Evolutionary conservation across 2,888 invertebrate genomes (phyloP).

Genomic region (Vesta saturnalis): DNA sequence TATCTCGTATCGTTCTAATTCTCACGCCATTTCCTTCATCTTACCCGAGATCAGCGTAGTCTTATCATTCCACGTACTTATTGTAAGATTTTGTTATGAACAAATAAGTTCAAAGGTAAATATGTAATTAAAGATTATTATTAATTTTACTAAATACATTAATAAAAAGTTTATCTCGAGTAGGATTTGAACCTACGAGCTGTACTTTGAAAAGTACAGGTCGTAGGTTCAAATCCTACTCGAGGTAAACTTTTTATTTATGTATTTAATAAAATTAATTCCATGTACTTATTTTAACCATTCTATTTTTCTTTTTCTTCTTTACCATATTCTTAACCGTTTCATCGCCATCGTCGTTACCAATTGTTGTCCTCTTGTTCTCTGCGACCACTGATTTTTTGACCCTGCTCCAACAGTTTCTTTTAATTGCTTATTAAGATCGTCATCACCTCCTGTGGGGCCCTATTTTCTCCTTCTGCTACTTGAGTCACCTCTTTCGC

Average conservation of each 20-base stretch:
- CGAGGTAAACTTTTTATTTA: no score
- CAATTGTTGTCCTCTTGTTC: background rate
- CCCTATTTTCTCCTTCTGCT: background rate
- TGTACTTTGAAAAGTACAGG: no score
- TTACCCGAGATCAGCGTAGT: background rate
- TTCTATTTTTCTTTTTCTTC: background rate
- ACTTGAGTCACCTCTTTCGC: background rate
- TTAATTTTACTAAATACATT: no score
- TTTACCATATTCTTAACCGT: no score
- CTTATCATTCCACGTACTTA: background rate
- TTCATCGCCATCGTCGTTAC: background rate
- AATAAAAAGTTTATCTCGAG: no score
- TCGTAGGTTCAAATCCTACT: no score
- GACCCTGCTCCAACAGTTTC: background rate
- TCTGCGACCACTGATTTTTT: background rate
- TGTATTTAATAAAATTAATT: no score
- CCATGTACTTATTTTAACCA: background rate
- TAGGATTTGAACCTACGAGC: no score
- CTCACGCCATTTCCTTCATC: background rate
- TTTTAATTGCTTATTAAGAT: background rate
- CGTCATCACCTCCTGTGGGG: background rate
- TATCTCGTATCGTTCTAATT: background rate
- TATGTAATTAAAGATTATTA: no score
- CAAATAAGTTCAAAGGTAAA: no score
- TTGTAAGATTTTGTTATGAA: no score